phyloP scores from a whole-genome alignment of 2,888 invertebrate species.

The Sphaerophoria taeniata region DNA sequence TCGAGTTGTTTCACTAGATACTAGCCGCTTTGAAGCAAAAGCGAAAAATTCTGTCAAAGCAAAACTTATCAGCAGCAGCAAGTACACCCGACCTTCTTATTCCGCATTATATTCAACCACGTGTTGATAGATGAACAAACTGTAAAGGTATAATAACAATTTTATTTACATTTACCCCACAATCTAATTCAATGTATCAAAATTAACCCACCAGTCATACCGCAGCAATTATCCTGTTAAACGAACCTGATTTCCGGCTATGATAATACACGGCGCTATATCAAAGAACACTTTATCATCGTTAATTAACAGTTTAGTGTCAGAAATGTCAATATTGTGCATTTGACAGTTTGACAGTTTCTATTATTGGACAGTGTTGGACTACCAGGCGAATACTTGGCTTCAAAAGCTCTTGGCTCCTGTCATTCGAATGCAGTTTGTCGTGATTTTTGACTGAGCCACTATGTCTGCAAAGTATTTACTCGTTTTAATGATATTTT shows the following conservation, averaged over 20 bases:
- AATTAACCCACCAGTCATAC: neutral
- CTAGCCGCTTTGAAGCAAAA: too few species aligned
- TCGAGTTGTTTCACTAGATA: too few species aligned
- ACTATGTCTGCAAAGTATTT: conserved; percentile 39
- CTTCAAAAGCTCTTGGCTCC: neutral
- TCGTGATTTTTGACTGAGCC: neutral
- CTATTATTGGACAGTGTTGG: conserved; percentile 11
- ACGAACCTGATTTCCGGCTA: conserved; percentile 28
- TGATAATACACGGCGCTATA: conserved; percentile 14
- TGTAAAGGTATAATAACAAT: too few species aligned
- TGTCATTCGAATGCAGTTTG: neutral
- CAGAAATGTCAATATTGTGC: conserved; percentile 26
- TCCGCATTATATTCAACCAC: too few species aligned
- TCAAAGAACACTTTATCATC: conserved; percentile 34
- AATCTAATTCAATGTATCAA: conserved; percentile 19
- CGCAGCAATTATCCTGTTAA: conserved; percentile 46
- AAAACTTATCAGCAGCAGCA: too few species aligned
- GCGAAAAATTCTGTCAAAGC: too few species aligned
- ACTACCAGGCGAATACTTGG: neutral
- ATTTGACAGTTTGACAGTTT: conserved; percentile 37
- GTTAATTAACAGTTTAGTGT: conserved; percentile 44
- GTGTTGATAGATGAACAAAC: too few species aligned
- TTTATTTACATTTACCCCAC: neutral
- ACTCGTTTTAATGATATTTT: neutral
- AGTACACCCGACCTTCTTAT: too few species aligned